Conservation (phyloP, 2,797 vertebrate species). For the Coregonus suidteri region DNA sequence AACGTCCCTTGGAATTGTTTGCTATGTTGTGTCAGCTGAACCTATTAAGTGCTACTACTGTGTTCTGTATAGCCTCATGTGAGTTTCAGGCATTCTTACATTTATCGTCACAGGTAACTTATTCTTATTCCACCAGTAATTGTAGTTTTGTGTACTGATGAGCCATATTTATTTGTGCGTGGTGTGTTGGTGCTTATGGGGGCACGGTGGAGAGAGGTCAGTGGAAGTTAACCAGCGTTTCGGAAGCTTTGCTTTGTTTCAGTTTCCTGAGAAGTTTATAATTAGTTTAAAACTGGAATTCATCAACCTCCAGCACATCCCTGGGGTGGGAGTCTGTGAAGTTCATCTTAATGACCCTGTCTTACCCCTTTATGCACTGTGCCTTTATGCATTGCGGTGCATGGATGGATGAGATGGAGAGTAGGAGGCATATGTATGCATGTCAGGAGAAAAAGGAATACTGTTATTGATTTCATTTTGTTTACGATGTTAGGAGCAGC, state of each 20-base stretch:
- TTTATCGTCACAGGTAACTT: background rate
- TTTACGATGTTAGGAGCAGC: slow-evolving; percentile 69
- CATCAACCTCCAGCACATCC: slow-evolving; percentile 68
- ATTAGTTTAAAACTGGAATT: slow-evolving; percentile 73
- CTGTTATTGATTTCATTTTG: slow-evolving; percentile 71
- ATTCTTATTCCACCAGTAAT: no score
- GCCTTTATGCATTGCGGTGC: slow-evolving; percentile 41
- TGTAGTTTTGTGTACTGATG: no score
- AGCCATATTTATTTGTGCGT: background rate
- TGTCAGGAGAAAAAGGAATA: slow-evolving; percentile 58
- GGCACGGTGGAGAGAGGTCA: slow-evolving; percentile 65
- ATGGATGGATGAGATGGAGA: slow-evolving; percentile 32
- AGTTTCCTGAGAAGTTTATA: slow-evolving; percentile 71
- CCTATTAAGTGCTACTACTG: background rate
- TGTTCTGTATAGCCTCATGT: background rate
- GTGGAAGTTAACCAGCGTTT: slow-evolving; percentile 63
- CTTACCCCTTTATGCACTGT: slow-evolving; percentile 4
- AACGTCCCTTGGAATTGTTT: background rate
- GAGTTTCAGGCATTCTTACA: background rate
- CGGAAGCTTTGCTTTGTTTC: slow-evolving; percentile 63
- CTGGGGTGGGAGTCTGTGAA: slow-evolving; percentile 66
- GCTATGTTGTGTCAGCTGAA: background rate
- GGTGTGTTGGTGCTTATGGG: slow-evolving; percentile 21
- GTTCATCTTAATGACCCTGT: slow-evolving; percentile 70
- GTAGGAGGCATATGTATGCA: slow-evolving; percentile 58